These are phyloP conservation scores for Grammatotria lemairii DNA, from an alignment of 2,113 vertebrate genomes.

Conservation along the genomic window DNA sequence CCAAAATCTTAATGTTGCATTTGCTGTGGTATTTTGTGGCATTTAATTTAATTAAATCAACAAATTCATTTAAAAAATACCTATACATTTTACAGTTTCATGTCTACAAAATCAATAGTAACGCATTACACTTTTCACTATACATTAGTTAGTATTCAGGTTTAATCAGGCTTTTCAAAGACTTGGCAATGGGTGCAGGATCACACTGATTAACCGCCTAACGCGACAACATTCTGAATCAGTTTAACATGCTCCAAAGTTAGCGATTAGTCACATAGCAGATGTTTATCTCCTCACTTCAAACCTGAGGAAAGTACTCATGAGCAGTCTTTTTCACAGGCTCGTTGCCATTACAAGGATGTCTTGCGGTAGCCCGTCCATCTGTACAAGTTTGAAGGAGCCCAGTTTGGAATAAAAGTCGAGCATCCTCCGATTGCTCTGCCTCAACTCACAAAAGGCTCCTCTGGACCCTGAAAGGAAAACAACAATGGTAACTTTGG, in stretches of 20 bases:
- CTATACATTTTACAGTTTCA: neutral
- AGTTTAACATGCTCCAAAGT: neutral
- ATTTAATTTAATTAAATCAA: neutral
- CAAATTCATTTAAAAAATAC: neutral
- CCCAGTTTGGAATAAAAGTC: slow-evolving; percentile 86
- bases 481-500: neutral
- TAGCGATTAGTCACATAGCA: neutral
- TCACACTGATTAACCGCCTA: neutral
- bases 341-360: slow-evolving; percentile 84
- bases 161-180: neutral
- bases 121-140: neutral
- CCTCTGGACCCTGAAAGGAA: slow-evolving; percentile 82
- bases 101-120: neutral
- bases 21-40: neutral
- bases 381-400: slow-evolving; percentile 81
- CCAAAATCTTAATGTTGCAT: neutral
- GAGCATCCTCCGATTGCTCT: slow-evolving; percentile 83
- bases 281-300: neutral
- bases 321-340: slow-evolving; percentile 67
- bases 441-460: slow-evolving; percentile 89
- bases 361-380: slow-evolving; percentile 81
- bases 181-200: neutral
- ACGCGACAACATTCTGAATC: neutral
- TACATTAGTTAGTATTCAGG: neutral
- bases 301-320: neutral